Evolutionary conservation across 2,113 vertebrate genomes (phyloP).

Genomic region (Prolemur simus): DNA sequence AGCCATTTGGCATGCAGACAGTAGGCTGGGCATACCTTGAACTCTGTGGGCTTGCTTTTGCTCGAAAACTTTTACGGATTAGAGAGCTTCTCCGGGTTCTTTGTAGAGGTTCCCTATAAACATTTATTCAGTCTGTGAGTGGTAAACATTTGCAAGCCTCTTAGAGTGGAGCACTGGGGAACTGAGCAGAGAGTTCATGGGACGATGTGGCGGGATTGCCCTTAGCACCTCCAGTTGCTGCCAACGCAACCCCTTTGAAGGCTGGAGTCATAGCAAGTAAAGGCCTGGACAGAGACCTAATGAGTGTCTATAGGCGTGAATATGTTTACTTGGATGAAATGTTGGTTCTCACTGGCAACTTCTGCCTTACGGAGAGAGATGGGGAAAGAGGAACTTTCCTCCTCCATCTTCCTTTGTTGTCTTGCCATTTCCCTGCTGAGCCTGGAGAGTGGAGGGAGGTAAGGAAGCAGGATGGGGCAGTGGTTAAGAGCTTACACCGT

Average conservation of each 20-base stretch:
- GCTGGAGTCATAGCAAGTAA: background rate
- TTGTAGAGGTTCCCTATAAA: constrained; percentile 15
- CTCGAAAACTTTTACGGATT: background rate
- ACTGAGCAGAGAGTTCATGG: background rate
- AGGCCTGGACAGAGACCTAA: background rate
- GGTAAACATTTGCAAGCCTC: background rate
- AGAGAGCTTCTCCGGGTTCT: constrained; percentile 38
- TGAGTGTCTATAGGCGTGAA: background rate
- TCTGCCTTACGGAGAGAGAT: background rate
- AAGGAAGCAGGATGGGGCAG: background rate
- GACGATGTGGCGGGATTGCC: background rate
- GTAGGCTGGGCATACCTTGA: background rate
- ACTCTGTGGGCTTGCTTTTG: background rate
- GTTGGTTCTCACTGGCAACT: background rate
- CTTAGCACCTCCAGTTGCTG: background rate
- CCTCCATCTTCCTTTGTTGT: background rate
- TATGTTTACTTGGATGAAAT: background rate
- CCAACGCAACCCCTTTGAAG: background rate
- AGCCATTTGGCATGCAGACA: accelerated
- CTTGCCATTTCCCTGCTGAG: background rate
- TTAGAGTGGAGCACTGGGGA: background rate
- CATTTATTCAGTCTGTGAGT: background rate
- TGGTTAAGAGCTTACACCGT: background rate
- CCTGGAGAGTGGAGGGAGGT: background rate
- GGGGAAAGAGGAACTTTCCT: background rate